These are phyloP conservation scores for Silurus glanis DNA, from an alignment of 2,113 vertebrate genomes.

Conservation along the genomic window DNA sequence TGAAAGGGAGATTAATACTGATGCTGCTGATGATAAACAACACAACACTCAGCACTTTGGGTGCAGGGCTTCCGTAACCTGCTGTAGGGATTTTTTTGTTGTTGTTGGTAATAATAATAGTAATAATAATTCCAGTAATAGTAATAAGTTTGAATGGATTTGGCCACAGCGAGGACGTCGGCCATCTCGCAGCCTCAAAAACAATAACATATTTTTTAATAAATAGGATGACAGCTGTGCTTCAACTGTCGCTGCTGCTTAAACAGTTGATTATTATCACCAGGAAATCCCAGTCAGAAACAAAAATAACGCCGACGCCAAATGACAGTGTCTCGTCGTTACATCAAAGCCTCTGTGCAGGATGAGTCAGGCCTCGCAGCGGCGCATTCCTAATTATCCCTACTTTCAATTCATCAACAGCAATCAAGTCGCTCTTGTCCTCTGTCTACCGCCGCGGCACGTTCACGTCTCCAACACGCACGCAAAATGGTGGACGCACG, in stretches of 20 bases:
- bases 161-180: background rate
- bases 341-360: background rate
- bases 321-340: background rate
- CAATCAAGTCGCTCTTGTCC: background rate
- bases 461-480: background rate
- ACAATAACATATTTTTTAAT: background rate
- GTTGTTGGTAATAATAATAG: background rate
- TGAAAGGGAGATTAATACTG: background rate
- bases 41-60: background rate
- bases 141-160: background rate
- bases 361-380: background rate
- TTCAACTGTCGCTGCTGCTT: background rate
- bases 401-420: background rate
- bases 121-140: background rate
- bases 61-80: too few species aligned
- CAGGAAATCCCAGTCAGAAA: background rate
- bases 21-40: background rate
- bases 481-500: background rate
- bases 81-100: background rate
- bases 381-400: slow-evolving; percentile 12
- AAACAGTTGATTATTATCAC: too few species aligned
- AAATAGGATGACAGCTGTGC: background rate
- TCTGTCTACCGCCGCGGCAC: background rate
- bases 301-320: background rate
- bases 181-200: background rate